A percentile compares a stretch with the other conserved stretches of the same genome.
Conservation (phyloP, 2,888 invertebrate species). For the Mesorhabditis sp. region DNA sequence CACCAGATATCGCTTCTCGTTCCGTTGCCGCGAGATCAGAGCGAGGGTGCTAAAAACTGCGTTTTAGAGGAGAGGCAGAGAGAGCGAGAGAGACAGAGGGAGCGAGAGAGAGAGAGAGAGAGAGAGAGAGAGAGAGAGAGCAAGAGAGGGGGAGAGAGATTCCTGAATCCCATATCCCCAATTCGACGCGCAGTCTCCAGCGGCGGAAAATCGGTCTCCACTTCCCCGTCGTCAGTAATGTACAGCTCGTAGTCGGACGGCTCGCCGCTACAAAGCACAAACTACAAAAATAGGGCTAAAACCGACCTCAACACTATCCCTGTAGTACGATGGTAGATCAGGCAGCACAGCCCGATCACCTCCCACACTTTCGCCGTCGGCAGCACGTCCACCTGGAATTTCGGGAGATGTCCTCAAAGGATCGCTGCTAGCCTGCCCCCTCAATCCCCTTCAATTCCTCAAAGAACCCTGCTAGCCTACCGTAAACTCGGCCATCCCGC, state of each 20-base stretch:
- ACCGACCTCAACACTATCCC: background rate
- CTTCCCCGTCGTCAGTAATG: conserved; percentile 37
- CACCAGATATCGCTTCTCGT: conserved; percentile 18
- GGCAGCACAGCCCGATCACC: conserved; percentile 21
- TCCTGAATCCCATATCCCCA: conserved; percentile 25
- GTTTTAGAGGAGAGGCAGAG: no score
- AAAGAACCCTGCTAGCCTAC: background rate
- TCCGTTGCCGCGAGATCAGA: conserved; percentile 11
- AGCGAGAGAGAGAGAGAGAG: no score
- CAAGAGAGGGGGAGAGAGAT: no score
- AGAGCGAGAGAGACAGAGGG: no score
- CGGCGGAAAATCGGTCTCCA: conserved; percentile 33
- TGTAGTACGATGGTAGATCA: background rate
- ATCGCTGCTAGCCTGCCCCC: background rate
- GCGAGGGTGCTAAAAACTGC: background rate
- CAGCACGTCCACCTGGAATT: conserved; percentile 18
- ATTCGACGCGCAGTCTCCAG: conserved; percentile 29
- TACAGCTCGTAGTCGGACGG: conserved; percentile 32
- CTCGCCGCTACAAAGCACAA: conserved; percentile 18
- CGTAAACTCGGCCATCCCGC: background rate
- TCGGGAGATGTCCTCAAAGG: background rate
- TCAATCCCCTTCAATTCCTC: background rate
- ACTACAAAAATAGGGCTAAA: background rate
- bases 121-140: no score
- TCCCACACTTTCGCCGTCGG: conserved; percentile 22